Percentiles rank a stretch among this genome's conserved stretches.
Evolutionary conservation across 2,113 vertebrate species (phyloP).

Genomic region (Anser brachyrhynchus): DNA sequence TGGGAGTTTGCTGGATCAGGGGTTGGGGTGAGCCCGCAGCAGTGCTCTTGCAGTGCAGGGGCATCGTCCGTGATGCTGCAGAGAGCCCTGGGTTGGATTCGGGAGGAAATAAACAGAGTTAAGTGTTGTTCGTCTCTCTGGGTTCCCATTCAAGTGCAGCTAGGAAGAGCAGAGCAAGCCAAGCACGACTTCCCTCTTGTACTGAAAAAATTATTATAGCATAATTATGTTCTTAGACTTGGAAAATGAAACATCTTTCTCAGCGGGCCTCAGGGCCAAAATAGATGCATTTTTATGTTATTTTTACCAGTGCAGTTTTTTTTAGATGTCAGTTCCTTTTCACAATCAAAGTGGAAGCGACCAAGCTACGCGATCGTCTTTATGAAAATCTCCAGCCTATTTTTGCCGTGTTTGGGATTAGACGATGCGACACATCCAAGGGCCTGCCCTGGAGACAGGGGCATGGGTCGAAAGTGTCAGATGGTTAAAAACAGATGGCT

Average conservation of each 20-base stretch:
- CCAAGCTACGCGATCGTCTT: accelerated
- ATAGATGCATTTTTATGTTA: neutral
- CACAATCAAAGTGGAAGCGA: neutral
- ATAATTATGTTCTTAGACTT: neutral
- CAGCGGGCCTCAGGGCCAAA: neutral
- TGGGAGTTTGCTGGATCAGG: accelerated
- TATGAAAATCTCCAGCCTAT: neutral
- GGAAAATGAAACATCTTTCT: slow-evolving; percentile 9
- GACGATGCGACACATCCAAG: neutral
- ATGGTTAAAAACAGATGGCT: neutral
- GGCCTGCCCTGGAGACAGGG: neutral
- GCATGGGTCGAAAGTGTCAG: neutral
- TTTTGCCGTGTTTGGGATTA: neutral
- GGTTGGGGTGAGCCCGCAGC: neutral
- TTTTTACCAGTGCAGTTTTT: slow-evolving; percentile 22
- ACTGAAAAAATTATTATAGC: neutral
- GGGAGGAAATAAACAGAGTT: neutral
- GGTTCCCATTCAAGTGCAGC: neutral
- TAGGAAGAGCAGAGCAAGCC: neutral
- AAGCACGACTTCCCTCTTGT: neutral
- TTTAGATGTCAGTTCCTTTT: neutral
- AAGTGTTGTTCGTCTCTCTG: neutral
- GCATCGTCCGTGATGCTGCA: neutral
- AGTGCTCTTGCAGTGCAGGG: neutral
- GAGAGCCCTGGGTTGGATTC: neutral